Conservation (phyloP, 1,140 invertebrate species). For the Drosophila albomicans region DNA sequence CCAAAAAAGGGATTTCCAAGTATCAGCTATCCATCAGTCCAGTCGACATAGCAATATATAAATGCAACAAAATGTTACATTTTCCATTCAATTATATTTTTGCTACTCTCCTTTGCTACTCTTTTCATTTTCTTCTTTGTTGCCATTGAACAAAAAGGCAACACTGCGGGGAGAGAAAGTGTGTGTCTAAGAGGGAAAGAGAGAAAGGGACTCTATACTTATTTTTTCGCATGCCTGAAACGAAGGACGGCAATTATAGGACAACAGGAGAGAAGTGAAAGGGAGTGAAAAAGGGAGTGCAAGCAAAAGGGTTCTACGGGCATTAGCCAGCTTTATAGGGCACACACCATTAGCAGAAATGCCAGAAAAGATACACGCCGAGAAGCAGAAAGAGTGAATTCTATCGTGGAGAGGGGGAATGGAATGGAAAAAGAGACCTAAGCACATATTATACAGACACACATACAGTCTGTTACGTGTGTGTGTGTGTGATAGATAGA, state of each 20-base stretch:
- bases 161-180: neutral
- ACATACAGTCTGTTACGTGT: no score
- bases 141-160: constrained; percentile 36
- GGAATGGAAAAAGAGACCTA: constrained; percentile 17
- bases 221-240: constrained; percentile 43
- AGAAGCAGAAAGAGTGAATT: neutral
- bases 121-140: constrained; percentile 11
- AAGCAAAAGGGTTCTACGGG: constrained; percentile 45
- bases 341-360: constrained; percentile 55
- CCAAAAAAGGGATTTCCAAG: constrained; percentile 19
- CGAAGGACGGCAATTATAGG: constrained; percentile 40
- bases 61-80: constrained; percentile 57
- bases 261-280: neutral
- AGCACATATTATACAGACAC: constrained; percentile 14
- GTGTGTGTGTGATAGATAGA: constrained; percentile 20
- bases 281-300: neutral
- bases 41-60: constrained; percentile 22
- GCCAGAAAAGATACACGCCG: constrained; percentile 15
- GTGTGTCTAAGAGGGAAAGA: neutral
- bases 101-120: constrained; percentile 8
- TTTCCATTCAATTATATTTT: constrained; percentile 54
- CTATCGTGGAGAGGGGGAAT: neutral
- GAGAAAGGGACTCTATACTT: constrained; percentile 21
- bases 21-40: constrained; percentile 33
- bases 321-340: constrained; percentile 58